Evolutionary conservation across 1,140 invertebrate species (phyloP).

Genomic region (Mizuhopecten yessoensis): DNA sequence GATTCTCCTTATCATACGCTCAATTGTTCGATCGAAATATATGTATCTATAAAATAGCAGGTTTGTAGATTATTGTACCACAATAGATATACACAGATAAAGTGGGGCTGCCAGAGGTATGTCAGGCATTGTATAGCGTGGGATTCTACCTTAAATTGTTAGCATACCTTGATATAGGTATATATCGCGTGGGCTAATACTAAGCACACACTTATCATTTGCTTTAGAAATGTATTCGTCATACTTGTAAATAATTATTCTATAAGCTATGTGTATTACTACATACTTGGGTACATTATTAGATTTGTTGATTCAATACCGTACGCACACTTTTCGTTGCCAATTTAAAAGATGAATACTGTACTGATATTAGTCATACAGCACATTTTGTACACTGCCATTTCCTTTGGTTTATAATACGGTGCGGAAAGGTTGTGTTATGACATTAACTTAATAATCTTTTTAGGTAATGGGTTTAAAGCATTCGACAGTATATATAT

Average conservation of each 20-base stretch:
- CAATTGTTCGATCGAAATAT: constrained; percentile 9
- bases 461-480: not conserved
- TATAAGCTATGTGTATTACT: not conserved
- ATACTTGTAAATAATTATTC: constrained; percentile 12
- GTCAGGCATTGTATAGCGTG: not conserved
- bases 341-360: not conserved
- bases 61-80: not conserved
- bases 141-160: not conserved
- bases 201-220: constrained; percentile 5
- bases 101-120: not conserved
- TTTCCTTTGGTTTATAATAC: not conserved
- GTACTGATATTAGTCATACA: not conserved
- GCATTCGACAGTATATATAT: not conserved
- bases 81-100: not conserved
- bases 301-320: not conserved
- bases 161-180: not conserved
- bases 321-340: too few relatives aligned
- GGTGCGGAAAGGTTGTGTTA: not conserved
- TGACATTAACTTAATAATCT: not conserved
- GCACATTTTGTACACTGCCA: not conserved
- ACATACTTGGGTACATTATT: not conserved
- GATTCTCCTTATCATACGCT: not conserved
- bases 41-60: not conserved
- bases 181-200: constrained; percentile 1
- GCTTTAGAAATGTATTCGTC: constrained; percentile 38